A percentile compares a stretch with the other conserved stretches of the same genome.
Evolutionary conservation across 2,797 vertebrate genomes (phyloP).

Genomic region (Parauchenoglanis ngamensis): DNA sequence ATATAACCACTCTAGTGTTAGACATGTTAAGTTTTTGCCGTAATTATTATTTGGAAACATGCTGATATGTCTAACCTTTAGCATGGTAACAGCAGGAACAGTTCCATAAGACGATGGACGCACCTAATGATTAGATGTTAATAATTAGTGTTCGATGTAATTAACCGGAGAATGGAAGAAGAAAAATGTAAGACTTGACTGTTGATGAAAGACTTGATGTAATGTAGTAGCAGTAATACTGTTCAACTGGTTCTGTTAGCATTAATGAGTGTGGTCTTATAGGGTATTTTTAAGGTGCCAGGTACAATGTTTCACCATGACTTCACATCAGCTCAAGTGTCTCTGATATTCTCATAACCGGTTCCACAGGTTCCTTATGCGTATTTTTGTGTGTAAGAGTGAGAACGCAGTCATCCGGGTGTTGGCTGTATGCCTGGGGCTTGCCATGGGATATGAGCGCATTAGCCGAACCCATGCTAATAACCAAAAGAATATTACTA

Average conservation of each 20-base stretch:
- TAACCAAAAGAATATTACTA: constrained; percentile 9
- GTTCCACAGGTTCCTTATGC: constrained; percentile 37
- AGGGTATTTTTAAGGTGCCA: neutral
- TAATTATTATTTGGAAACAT: neutral
- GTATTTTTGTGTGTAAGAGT: neutral
- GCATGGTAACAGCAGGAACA: neutral
- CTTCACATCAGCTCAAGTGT: constrained; percentile 26
- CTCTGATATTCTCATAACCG: constrained; percentile 4
- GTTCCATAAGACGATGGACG: neutral
- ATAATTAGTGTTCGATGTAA: no score
- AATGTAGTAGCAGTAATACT: neutral
- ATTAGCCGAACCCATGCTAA: neutral
- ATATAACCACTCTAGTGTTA: neutral
- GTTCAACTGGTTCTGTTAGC: neutral
- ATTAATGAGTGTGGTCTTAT: neutral
- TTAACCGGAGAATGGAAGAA: neutral
- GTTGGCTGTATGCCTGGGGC: neutral
- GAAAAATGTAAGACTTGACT: neutral
- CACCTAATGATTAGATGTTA: neutral
- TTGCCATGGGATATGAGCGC: neutral
- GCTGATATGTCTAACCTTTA: neutral
- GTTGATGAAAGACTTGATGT: neutral
- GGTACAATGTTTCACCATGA: neutral
- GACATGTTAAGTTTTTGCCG: no score
- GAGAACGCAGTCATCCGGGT: neutral